phyloP scores from a whole-genome alignment of 2,797 vertebrate genomes.

The Sylvia borin region DNA sequence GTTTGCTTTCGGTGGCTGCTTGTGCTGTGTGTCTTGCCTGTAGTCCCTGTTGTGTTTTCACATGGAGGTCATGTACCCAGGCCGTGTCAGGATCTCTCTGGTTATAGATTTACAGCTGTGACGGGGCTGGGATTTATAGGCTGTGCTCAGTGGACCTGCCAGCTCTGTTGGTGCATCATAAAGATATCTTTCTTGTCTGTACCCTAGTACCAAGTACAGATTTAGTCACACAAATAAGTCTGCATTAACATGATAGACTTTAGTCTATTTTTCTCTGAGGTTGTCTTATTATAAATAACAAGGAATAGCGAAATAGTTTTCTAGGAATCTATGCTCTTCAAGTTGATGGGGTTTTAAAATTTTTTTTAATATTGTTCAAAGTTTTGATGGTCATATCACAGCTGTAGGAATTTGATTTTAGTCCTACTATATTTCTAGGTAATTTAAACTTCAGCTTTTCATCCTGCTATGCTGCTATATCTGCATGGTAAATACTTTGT shows the following conservation, averaged over 20 bases:
- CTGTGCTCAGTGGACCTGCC: neutral
- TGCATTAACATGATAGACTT: neutral
- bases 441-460: neutral
- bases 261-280: neutral
- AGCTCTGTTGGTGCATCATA: neutral
- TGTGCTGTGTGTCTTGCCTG: accelerated
- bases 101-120: neutral
- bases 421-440: neutral
- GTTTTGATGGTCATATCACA: neutral
- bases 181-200: neutral
- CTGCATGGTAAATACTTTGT: neutral
- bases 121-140: neutral
- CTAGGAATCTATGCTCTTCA: neutral
- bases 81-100: neutral
- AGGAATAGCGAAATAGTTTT: neutral
- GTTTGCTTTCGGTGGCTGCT: neutral
- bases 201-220: neutral
- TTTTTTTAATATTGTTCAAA: neutral
- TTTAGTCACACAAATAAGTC: neutral
- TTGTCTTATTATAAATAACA: neutral
- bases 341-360: accelerated
- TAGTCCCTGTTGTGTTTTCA: neutral
- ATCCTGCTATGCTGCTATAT: neutral
- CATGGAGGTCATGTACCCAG: neutral
- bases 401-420: neutral